phyloP scores from a whole-genome alignment of 2,113 vertebrate genomes.

The Labeo rohita region DNA sequence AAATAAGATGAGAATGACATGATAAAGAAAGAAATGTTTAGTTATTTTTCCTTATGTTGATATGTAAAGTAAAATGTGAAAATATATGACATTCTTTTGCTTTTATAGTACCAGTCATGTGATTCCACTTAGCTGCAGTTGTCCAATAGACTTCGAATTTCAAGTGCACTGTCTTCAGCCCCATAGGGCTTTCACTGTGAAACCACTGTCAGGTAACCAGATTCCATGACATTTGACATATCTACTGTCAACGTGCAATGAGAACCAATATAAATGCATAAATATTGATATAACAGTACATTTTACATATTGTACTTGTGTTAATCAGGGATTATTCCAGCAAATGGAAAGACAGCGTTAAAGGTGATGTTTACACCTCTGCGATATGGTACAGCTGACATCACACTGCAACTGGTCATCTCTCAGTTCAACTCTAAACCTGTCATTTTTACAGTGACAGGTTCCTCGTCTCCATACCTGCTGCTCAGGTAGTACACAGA shows the following conservation, averaged over 20 bases:
- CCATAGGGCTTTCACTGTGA: conserved; percentile 83
- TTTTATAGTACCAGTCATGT: conserved; percentile 67
- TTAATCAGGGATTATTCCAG: conserved; percentile 86
- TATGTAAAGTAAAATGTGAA: background rate
- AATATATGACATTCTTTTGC: conserved; percentile 10
- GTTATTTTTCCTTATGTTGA: background rate
- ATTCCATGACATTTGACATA: background rate
- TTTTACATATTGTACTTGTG: background rate
- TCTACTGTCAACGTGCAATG: background rate
- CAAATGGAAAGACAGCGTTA: conserved; percentile 76
- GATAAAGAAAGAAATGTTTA: background rate
- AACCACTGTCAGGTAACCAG: conserved; percentile 81
- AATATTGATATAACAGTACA: background rate
- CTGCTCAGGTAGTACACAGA: conserved; percentile 72
- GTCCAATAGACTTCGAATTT: conserved; percentile 92
- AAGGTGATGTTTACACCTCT: conserved; percentile 81
- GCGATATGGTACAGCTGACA: conserved; percentile 83
- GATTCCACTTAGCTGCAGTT: conserved; percentile 90
- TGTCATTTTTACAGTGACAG: conserved; percentile 84
- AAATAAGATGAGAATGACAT: background rate
- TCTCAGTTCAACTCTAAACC: conserved; percentile 88
- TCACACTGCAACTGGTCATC: conserved; percentile 81
- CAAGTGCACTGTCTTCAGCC: conserved; percentile 79
- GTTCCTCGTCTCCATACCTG: conserved; percentile 77
- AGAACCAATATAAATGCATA: background rate